These are phyloP conservation scores for Pteronotus mesoamericanus DNA, from an alignment of 2,797 vertebrate species.

Conservation along the genomic window DNA sequence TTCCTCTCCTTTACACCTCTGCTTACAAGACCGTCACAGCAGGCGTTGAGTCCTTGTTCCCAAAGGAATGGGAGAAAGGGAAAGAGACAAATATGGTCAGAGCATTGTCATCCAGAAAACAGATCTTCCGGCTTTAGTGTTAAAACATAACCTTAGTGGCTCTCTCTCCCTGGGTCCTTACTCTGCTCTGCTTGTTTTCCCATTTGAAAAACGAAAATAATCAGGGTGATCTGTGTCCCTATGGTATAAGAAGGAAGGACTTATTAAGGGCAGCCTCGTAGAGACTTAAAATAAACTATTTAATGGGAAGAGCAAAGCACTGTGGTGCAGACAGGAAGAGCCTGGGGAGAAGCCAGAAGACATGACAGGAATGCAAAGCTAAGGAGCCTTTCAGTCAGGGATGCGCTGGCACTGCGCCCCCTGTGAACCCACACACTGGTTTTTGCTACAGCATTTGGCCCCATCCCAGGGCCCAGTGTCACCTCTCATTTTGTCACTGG, in stretches of 20 bases:
- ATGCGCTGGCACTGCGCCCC: background rate
- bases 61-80: background rate
- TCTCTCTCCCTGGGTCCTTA: background rate
- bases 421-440: background rate
- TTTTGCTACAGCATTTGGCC: background rate
- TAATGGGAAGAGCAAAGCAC: background rate
- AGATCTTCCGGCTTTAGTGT: background rate
- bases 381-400: background rate
- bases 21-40: background rate
- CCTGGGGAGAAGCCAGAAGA: slow-evolving; percentile 23
- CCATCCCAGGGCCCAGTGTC: slow-evolving; percentile 17
- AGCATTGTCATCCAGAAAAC: background rate
- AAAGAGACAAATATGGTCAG: background rate
- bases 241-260: slow-evolving; percentile 21
- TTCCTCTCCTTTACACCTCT: background rate
- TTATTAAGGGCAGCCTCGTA: slow-evolving; percentile 41
- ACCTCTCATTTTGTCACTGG: background rate
- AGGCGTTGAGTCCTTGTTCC: background rate
- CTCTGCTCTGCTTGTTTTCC: background rate
- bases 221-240: background rate
- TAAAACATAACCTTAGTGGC: background rate
- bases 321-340: background rate
- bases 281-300: slow-evolving; percentile 46
- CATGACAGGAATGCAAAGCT: background rate
- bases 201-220: background rate